Base-by-base conservation (phyloP, 2,113 vertebrate genomes). In the Atherinomorus stipes region DNA sequence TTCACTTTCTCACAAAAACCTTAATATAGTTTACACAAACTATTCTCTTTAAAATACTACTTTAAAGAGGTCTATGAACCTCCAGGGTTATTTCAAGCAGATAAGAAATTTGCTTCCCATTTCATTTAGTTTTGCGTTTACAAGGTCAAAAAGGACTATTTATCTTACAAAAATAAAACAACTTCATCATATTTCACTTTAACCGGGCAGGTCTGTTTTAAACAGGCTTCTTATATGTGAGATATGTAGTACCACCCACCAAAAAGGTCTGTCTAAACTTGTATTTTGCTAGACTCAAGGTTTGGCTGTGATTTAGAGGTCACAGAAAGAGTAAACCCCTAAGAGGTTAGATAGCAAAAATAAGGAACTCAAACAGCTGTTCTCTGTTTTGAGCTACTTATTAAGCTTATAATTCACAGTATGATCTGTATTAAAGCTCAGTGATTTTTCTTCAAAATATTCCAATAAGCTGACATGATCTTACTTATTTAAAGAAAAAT, bases 1-100 rank as follows among this genome's bases (percentile, higher is more conserved):
- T 95, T 94, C 91, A 94, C 86, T 94, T 96, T 96, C 94, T 95
- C 94, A 95, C 90, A 92, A 91, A 88, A 88, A 67, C 80, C 91
- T 87, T 92, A 91, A 92, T 93, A 90, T 80, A 91, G 89, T 94
- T 94, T 94, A 93, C 91, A 89, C 90, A 94, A 94, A 94, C 84
- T 82, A 72, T 71, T 72, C 63, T 94, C 90, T 91, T 90, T 87
- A 83, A 93, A 93, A 93, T 95, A 80, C 68, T 37, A 38, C 68
- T 93, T 88, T 89, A 89, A 92, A 89, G 79, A 64, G 76, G 60
- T 86, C 91, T 80, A 89, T 72, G 75, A 84, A 80, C 85, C 91
- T 85, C 89, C 22, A 67, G 89, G 89, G 87, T 76, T 77, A 51
- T 70, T 64, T 73, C 79, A 76, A 76, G 13, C 42, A 78, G 71